Evolutionary conservation across 2,888 invertebrate genomes (phyloP).

Genomic region (Acrobasis repandana): DNA sequence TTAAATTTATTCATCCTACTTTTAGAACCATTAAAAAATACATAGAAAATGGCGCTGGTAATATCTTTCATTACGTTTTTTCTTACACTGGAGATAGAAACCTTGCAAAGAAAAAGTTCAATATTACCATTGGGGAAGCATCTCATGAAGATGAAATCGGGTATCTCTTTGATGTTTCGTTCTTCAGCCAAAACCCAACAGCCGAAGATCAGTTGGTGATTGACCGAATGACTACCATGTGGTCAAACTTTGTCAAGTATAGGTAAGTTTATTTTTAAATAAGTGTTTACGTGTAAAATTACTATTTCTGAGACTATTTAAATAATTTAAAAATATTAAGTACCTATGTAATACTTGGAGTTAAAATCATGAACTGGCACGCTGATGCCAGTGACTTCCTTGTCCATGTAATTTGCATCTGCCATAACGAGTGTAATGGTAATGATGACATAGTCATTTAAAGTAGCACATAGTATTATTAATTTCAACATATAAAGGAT

Average conservation of each 20-base stretch:
- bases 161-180: conserved; percentile 50
- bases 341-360: too few species aligned
- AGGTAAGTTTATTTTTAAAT: conserved; percentile 41
- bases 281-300: too few species aligned
- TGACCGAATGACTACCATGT: conserved; percentile 59
- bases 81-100: conserved; percentile 50
- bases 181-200: conserved; percentile 29
- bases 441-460: too few species aligned
- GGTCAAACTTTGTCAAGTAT: conserved; percentile 67
- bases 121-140: conserved; percentile 41
- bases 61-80: conserved; percentile 59
- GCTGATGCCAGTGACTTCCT: too few species aligned
- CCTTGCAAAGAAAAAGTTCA: conserved; percentile 32
- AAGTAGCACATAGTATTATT: too few species aligned
- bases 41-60: conserved; percentile 37
- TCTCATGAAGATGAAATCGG: conserved; percentile 55
- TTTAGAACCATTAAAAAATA: conserved; percentile 48
- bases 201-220: conserved; percentile 47
- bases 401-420: too few species aligned
- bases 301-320: too few species aligned
- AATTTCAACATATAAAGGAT: too few species aligned
- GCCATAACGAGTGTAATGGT: too few species aligned
- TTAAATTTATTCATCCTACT: conserved; percentile 46
- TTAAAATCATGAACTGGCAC: too few species aligned
- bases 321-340: too few species aligned